These are phyloP conservation scores for Keiferia lycopersicella DNA, from an alignment of 2,888 invertebrate species.

Conservation along the genomic window DNA sequence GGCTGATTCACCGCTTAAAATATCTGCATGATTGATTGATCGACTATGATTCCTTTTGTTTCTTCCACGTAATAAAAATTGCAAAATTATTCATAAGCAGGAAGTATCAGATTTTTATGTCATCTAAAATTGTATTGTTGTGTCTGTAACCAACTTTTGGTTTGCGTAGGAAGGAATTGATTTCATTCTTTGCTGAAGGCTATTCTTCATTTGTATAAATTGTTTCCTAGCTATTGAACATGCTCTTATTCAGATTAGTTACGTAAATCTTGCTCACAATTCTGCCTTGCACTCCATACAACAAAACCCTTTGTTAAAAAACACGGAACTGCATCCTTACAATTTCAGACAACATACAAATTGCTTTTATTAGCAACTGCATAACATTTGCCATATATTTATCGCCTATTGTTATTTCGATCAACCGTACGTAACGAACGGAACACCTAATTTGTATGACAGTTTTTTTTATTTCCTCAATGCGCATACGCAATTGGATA, in stretches of 20 bases:
- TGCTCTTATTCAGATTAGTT: background rate
- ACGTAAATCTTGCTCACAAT: background rate
- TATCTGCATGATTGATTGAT: no score
- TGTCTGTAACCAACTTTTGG: no score
- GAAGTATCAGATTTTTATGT: no score
- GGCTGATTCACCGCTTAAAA: no score
- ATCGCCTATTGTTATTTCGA: slow-evolving; percentile 14
- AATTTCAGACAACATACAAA: background rate
- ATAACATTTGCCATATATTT: slow-evolving; percentile 2
- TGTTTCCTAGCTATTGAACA: background rate
- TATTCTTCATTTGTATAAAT: background rate
- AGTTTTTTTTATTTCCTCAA: slow-evolving; percentile 17
- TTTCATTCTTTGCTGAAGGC: background rate
- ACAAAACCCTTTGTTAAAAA: background rate
- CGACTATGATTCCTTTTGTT: no score
- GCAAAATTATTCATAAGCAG: no score
- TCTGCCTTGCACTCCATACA: background rate
- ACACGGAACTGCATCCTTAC: slow-evolving; percentile 15
- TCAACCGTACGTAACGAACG: slow-evolving; percentile 17
- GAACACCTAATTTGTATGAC: slow-evolving; percentile 19
- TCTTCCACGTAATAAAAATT: no score
- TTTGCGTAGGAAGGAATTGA: no score
- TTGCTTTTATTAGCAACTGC: background rate
- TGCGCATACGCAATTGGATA: slow-evolving; percentile 4
- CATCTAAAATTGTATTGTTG: no score